Conservation (phyloP, 2,888 invertebrate species). For the Ditula angustiorana region DNA sequence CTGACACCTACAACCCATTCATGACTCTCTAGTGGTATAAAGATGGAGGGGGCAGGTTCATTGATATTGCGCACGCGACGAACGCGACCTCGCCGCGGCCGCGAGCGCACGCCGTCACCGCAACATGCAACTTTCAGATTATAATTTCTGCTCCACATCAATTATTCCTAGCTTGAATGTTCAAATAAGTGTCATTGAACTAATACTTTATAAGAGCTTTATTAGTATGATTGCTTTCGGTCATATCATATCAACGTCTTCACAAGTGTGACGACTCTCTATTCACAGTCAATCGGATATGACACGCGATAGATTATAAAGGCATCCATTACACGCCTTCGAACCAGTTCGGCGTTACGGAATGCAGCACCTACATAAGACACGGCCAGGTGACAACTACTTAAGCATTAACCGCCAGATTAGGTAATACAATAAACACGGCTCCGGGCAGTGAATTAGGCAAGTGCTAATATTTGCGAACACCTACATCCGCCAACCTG, state of each 20-base stretch:
- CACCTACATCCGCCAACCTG: slow-evolving; percentile 81
- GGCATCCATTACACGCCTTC: slow-evolving; percentile 55
- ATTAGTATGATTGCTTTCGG: slow-evolving; percentile 15
- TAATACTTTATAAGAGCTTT: too few relatives aligned
- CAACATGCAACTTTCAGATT: slow-evolving; percentile 61
- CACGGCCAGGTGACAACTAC: slow-evolving; percentile 56
- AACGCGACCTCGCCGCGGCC: slow-evolving; percentile 57
- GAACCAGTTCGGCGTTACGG: slow-evolving; percentile 55
- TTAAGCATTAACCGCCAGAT: slow-evolving; percentile 59
- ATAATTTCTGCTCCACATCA: slow-evolving; percentile 63
- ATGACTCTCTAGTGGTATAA: slow-evolving; percentile 52
- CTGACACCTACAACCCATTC: slow-evolving; percentile 77
- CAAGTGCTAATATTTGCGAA: slow-evolving; percentile 81
- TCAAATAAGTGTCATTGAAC: too few relatives aligned
- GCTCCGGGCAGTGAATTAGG: slow-evolving; percentile 67
- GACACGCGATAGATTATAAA: slow-evolving; percentile 45
- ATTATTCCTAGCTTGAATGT: too few relatives aligned
- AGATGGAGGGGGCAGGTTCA: slow-evolving; percentile 64
- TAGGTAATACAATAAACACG: slow-evolving; percentile 75
- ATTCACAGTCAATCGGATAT: slow-evolving; percentile 60
- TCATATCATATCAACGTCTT: slow-evolving; percentile 14
- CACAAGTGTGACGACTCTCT: slow-evolving; percentile 47
- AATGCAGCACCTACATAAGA: slow-evolving; percentile 56
- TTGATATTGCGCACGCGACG: slow-evolving; percentile 73
- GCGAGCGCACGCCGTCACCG: slow-evolving; percentile 51